These are phyloP conservation scores for Sebastolobus altivelis DNA, from an alignment of 2,797 vertebrate genomes.

Conservation along the genomic window DNA sequence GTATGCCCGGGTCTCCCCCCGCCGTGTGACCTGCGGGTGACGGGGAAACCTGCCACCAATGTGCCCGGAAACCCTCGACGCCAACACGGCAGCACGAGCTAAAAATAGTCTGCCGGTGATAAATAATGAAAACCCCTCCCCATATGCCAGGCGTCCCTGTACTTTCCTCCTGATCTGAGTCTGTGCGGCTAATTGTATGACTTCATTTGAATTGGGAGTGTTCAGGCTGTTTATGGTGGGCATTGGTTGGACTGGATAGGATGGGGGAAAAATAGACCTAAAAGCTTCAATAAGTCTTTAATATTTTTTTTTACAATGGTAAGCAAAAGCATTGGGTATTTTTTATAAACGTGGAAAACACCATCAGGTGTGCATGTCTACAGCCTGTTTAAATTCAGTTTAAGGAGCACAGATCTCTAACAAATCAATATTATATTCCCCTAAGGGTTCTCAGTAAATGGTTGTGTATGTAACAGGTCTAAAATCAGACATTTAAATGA, in stretches of 20 bases:
- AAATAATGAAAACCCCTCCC: constrained; percentile 76
- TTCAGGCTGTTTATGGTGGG: background rate
- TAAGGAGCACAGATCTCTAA: background rate
- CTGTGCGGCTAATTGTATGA: constrained; percentile 38
- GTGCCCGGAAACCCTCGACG: constrained; percentile 76
- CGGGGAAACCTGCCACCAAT: constrained; percentile 78
- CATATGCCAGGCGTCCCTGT: constrained; percentile 59
- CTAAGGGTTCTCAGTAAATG: background rate
- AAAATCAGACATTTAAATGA: constrained; percentile 21
- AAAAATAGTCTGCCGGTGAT: constrained; percentile 78
- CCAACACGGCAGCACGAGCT: constrained; percentile 66
- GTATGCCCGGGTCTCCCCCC: constrained; percentile 59
- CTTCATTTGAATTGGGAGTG: constrained; percentile 27
- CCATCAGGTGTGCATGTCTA: background rate
- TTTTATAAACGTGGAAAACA: background rate
- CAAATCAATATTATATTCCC: background rate
- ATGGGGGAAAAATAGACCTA: background rate
- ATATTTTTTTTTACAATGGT: background rate
- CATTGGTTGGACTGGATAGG: background rate
- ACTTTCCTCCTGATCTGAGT: constrained; percentile 41
- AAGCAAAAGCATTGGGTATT: background rate
- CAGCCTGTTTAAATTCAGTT: constrained; percentile 4
- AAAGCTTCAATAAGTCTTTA: background rate
- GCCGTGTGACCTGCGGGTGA: constrained; percentile 72
- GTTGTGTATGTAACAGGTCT: background rate